These are phyloP conservation scores for Larimichthys polyactis DNA, from an alignment of 2,113 vertebrate species.

Conservation along the genomic window DNA sequence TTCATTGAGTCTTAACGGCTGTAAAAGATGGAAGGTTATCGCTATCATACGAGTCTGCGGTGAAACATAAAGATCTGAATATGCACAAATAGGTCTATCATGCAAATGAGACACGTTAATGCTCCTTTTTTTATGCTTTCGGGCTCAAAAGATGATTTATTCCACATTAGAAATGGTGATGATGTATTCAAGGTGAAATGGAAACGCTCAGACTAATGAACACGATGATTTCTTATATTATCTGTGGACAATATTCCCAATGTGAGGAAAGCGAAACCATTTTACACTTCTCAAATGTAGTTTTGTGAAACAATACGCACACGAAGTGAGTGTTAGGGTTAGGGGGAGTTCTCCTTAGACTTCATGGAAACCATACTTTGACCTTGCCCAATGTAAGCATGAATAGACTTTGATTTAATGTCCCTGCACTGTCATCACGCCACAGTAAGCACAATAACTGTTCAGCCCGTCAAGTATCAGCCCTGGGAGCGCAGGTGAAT, in stretches of 20 bases:
- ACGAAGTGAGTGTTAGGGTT: too few species aligned
- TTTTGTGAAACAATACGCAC: not conserved
- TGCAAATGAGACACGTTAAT: slow-evolving; percentile 46
- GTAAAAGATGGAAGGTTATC: slow-evolving; percentile 22
- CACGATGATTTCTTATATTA: not conserved
- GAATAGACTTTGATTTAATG: slow-evolving; percentile 42
- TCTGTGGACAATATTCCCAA: not conserved
- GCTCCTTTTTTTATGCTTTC: slow-evolving; percentile 16
- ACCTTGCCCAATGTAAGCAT: slow-evolving; percentile 40
- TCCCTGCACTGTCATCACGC: slow-evolving; percentile 10
- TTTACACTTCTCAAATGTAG: not conserved
- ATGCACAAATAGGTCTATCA: slow-evolving; percentile 27
- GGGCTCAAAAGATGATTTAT: slow-evolving; percentile 29
- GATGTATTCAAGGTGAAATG: slow-evolving; percentile 42
- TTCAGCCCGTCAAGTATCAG: slow-evolving; percentile 44
- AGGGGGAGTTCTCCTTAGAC: not conserved
- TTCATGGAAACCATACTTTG: slow-evolving; percentile 32
- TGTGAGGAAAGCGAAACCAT: slow-evolving; percentile 21
- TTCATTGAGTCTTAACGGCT: slow-evolving; percentile 25
- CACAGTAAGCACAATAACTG: slow-evolving; percentile 50
- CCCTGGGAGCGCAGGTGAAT: slow-evolving; percentile 16
- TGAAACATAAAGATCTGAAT: slow-evolving; percentile 36
- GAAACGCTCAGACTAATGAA: slow-evolving; percentile 38
- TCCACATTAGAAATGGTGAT: slow-evolving; percentile 16
- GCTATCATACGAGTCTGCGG: slow-evolving; percentile 2